Conservation (phyloP, 2,113 vertebrate species). For the Furnarius figulus region DNA sequence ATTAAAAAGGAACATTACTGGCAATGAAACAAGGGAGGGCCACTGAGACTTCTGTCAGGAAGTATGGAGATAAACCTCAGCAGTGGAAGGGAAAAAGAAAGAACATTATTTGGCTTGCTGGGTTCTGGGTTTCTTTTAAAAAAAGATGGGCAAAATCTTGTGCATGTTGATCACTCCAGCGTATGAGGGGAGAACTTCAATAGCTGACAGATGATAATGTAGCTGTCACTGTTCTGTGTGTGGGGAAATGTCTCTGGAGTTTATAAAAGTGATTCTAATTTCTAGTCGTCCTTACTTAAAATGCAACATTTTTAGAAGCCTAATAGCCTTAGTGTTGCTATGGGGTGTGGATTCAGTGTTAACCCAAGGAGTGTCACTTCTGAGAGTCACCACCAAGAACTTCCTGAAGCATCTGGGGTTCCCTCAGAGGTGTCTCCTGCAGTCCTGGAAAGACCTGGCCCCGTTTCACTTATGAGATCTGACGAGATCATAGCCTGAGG, state of each 20-base stretch:
- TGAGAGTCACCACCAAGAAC: not conserved
- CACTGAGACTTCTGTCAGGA: not conserved
- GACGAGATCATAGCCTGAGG: conserved; percentile 38
- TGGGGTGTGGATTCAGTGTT: not conserved
- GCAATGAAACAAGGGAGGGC: not conserved
- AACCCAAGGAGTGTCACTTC: accelerated
- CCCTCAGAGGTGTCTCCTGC: not conserved
- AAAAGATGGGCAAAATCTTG: not conserved
- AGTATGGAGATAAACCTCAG: not conserved
- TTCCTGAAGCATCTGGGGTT: not conserved
- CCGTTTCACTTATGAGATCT: not conserved
- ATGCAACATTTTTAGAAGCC: not conserved
- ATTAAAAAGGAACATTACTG: not conserved
- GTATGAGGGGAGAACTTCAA: not conserved
- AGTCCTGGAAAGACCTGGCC: not conserved
- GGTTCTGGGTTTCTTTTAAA: not conserved
- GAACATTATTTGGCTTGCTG: not conserved
- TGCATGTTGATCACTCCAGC: not conserved
- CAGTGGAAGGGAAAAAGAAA: not conserved
- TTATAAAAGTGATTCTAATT: not conserved
- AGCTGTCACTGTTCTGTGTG: not conserved
- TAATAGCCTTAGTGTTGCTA: not conserved
- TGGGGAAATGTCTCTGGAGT: not conserved
- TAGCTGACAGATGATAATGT: not conserved
- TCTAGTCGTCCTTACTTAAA: not conserved